A percentile compares a stretch with the other conserved stretches of the same genome.
These are phyloP conservation scores for Crypturellus undulatus DNA, from an alignment of 2,113 vertebrate species.

Conservation along the genomic window DNA sequence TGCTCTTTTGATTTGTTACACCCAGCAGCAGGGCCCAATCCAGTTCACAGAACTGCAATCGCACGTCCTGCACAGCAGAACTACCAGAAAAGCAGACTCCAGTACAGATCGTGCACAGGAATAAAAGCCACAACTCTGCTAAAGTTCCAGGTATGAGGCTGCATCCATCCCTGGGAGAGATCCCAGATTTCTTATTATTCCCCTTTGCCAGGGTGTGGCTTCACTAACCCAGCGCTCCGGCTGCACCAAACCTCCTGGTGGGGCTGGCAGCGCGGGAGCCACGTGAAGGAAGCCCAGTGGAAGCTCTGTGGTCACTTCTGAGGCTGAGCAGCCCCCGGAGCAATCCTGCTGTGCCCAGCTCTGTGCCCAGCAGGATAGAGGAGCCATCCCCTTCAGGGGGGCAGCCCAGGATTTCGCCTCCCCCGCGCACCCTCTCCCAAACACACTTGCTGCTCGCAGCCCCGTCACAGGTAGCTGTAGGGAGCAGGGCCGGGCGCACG, in stretches of 20 bases:
- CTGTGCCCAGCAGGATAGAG: fast-evolving
- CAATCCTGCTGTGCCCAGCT: not conserved
- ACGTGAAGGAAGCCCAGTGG: fast-evolving
- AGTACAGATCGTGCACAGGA: not conserved
- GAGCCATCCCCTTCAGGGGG: not conserved
- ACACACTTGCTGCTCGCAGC: not conserved
- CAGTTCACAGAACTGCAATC: not conserved
- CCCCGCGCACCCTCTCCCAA: not conserved
- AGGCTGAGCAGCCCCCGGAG: fast-evolving
- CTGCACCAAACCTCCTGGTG: not conserved
- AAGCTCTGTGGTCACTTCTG: fast-evolving
- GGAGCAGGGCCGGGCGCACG: not conserved
- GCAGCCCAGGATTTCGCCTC: fast-evolving
- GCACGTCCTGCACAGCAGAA: not conserved
- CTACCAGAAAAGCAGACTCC: not conserved
- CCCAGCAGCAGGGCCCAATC: not conserved
- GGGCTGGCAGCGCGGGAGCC: not conserved
- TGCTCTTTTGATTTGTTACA: not conserved
- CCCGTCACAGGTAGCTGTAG: not conserved
- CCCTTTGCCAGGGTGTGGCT: slow-evolving; percentile 20
- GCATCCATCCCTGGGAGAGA: not conserved
- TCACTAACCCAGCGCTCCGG: not conserved
- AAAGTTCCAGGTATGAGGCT: not conserved
- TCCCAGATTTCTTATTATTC: not conserved
- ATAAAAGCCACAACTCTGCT: not conserved